A percentile compares a stretch with the other conserved stretches of the same genome.
Conservation (phyloP, 2,113 vertebrate species). For the Leptobrachium leishanense region DNA sequence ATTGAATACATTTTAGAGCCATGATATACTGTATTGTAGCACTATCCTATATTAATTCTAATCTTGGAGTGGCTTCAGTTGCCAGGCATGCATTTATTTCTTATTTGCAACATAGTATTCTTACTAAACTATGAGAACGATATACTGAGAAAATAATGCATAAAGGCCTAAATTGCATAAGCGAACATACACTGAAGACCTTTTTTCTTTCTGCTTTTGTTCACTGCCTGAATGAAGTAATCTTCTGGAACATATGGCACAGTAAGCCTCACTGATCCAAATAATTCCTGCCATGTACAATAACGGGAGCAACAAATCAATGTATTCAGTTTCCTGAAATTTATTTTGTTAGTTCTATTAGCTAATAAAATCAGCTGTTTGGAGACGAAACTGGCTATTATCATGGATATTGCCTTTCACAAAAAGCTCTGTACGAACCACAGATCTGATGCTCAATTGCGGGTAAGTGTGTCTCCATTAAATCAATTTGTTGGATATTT, state of each 20-base stretch:
- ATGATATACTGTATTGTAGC: too few relatives aligned
- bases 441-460: background rate
- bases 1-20: too few relatives aligned
- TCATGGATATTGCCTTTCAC: background rate
- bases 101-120: too few relatives aligned
- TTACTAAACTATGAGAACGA: too few relatives aligned
- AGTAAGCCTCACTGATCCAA: conserved; percentile 12
- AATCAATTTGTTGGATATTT: too few relatives aligned
- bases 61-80: too few relatives aligned
- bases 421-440: background rate
- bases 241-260: background rate
- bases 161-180: too few relatives aligned
- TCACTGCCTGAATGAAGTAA: too few relatives aligned
- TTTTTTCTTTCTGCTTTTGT: background rate
- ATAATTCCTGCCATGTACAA: conserved; percentile 2
- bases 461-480: background rate
- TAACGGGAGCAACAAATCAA: background rate
- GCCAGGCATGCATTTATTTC: too few relatives aligned
- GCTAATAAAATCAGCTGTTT: conserved; percentile 24
- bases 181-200: too few relatives aligned
- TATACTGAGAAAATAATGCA: too few relatives aligned
- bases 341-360: conserved; percentile 1
- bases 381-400: background rate
- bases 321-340: conserved; percentile 16
- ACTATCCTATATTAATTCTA: too few relatives aligned